These are phyloP conservation scores for Pampusana beccarii DNA, from an alignment of 2,113 vertebrate genomes.

Conservation along the genomic window DNA sequence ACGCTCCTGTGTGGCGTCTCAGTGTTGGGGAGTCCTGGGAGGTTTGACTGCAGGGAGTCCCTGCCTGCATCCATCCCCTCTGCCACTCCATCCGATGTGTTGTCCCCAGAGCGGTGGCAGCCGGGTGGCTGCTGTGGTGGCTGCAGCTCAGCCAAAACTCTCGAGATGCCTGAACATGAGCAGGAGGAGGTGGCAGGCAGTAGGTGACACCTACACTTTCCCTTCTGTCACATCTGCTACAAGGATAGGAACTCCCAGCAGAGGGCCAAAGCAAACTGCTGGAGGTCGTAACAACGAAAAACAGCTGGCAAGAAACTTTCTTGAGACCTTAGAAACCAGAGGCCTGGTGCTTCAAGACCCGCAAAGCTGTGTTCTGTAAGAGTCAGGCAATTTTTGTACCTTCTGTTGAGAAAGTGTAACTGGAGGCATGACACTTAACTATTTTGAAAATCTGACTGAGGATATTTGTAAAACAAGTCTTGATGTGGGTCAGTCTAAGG, in stretches of 20 bases:
- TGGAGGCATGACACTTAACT: neutral
- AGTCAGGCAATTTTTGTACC: neutral
- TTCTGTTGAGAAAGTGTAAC: neutral
- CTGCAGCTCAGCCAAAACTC: neutral
- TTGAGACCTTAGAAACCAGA: neutral
- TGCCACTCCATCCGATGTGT: neutral
- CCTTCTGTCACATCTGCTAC: neutral
- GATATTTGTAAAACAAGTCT: neutral
- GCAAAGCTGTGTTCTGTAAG: neutral
- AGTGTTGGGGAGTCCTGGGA: neutral
- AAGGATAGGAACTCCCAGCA: neutral
- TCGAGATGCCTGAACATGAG: neutral
- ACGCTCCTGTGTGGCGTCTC: neutral
- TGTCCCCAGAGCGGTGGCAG: neutral
- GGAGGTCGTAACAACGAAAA: neutral
- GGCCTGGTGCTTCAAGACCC: neutral
- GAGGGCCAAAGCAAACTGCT: neutral
- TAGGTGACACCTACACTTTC: rapidly evolving
- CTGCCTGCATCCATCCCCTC: neutral
- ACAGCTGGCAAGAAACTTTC: neutral
- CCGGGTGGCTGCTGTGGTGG: neutral
- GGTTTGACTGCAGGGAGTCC: neutral
- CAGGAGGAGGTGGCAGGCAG: neutral
- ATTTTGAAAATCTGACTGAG: neutral
- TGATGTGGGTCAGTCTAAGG: neutral